A percentile compares a stretch with the other conserved stretches of the same genome.
These are phyloP conservation scores for Zaprionus obscuricornis DNA, from an alignment of 2,888 invertebrate genomes.

Conservation along the genomic window DNA sequence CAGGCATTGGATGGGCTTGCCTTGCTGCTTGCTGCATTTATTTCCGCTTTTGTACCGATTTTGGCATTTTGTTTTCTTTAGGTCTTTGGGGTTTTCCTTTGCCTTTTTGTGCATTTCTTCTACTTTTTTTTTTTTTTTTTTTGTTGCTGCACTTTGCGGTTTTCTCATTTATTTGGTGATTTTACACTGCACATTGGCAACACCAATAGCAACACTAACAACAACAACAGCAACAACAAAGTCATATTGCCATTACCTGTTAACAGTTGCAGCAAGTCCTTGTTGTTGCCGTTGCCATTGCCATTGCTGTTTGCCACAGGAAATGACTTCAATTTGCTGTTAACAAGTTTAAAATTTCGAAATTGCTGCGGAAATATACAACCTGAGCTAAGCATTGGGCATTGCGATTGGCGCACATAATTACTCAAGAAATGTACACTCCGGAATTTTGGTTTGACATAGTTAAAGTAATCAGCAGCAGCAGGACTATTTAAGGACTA, in stretches of 20 bases:
- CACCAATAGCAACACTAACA: conserved; percentile 14
- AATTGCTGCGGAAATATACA: conserved; percentile 77
- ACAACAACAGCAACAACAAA: conserved; percentile 33
- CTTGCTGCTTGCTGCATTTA: conserved; percentile 66
- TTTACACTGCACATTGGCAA: conserved; percentile 25
- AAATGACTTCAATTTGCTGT: conserved; percentile 80
- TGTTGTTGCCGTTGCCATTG: conserved; percentile 23
- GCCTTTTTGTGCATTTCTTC: conserved; percentile 48
- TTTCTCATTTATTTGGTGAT: conserved; percentile 75
- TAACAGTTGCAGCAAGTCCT: conserved; percentile 23
- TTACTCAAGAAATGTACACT: conserved; percentile 61
- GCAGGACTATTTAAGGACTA: too few species aligned
- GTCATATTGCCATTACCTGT: conserved; percentile 56
- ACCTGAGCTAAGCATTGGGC: conserved; percentile 73
- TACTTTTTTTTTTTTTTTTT: conserved; percentile 13
- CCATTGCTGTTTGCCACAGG: conserved; percentile 60
- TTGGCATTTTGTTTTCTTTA: conserved; percentile 73
- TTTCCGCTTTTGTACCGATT: conserved; percentile 77
- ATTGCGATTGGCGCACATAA: conserved; percentile 72
- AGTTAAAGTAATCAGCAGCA: too few species aligned
- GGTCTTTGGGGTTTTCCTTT: conserved; percentile 33
- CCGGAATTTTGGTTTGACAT: conserved; percentile 4
- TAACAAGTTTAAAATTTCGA: conserved; percentile 79
- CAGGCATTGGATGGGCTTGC: too few species aligned
- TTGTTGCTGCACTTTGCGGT: conserved; percentile 68